These are phyloP conservation scores for Agapornis canus DNA, from an alignment of 2,797 vertebrate species.

Conservation along the genomic window DNA sequence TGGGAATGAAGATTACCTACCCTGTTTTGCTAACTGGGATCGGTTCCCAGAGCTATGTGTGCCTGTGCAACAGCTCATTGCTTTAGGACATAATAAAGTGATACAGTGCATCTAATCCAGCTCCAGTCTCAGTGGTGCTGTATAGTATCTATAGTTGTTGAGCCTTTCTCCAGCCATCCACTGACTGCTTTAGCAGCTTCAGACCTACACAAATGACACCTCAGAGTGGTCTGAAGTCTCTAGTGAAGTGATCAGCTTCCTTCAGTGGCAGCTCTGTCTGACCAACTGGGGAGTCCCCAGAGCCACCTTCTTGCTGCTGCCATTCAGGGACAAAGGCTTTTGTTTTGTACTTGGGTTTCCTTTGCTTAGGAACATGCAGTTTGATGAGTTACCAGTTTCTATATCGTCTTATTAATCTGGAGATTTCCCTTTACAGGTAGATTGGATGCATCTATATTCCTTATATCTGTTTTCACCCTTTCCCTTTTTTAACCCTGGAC, in stretches of 20 bases:
- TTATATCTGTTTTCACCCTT: neutral
- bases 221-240: neutral
- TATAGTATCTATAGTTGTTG: rapidly evolving
- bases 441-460: neutral
- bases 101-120: neutral
- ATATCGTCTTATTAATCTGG: rapidly evolving
- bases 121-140: neutral
- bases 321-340: too few species aligned
- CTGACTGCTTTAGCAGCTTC: neutral
- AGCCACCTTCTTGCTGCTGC: neutral
- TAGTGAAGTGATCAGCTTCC: neutral
- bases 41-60: neutral
- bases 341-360: neutral
- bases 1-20: neutral
- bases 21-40: neutral
- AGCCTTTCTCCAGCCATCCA: neutral
- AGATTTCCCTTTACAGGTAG: neutral
- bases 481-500: too few species aligned
- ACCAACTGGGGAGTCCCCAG: neutral
- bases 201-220: too few species aligned
- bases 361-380: neutral
- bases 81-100: neutral
- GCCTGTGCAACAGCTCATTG: rapidly evolving
- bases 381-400: neutral
- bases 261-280: neutral